Evolutionary conservation across 2,888 invertebrate species (phyloP), one percentile per base, ranked within the genome.

Genomic region (Ecliptopera silaceata): DNA sequence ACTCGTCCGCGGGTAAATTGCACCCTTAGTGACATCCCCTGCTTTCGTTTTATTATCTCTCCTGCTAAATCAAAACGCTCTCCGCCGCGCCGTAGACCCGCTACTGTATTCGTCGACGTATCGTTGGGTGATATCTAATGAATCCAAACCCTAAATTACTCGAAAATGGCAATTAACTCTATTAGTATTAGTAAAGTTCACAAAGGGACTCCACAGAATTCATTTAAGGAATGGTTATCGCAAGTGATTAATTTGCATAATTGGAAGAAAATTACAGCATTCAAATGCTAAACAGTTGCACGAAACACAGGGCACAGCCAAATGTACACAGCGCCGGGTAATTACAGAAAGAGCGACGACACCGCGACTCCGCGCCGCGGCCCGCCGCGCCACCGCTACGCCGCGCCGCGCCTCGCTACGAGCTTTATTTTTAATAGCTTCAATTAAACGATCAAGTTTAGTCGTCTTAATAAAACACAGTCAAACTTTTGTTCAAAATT

Each of bases 181-280:
- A 43, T 48, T 20, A 26, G 26, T 39, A 51, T 49, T 49, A 18
- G 36, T 29, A 10, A 48, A 58, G 43, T 36, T 47, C 60, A 45
- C 65, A 59, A 47, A 62, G 60, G 58, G 58, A 48, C 42, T 61
- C 68, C 64, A 58, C 63, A n/a, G 22, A 68, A 74, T 72, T 70
- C 62, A 68, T 67, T 57, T 73, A 74, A 80, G 81, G 74, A 78
- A 79, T 69, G 73, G 75, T 75, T 56, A 39, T 77, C 76, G 75
- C 65, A 69, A 78, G 75, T 77, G 73, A 81, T 81, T 81, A 77
- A 82, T 83, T 81, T 79, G 64, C 82, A 82, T 81, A 81, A 82
- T 81, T 79, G 77, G 67, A 71, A 70, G 72, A 68, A 71, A 72
- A 79, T 77, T 75, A 74, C 69, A 70, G 68, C 71, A 70, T 72